Conservation (phyloP, 2,888 invertebrate species). For the Zele albiditarsus region DNA sequence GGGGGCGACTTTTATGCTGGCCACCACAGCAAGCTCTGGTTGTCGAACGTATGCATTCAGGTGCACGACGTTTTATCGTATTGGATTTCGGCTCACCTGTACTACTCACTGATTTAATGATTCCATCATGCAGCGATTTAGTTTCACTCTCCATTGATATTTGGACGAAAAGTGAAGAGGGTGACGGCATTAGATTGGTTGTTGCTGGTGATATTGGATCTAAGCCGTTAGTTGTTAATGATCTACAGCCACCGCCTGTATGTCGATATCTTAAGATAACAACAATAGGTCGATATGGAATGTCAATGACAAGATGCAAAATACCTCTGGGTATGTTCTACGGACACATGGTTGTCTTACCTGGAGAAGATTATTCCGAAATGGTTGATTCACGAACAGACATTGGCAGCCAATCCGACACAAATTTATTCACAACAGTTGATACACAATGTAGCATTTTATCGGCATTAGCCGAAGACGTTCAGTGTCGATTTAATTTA, state of each 20-base stretch:
- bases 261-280: slow-evolving; percentile 94
- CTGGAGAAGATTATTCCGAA: slow-evolving; percentile 74
- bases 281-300: slow-evolving; percentile 92
- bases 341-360: slow-evolving; percentile 88
- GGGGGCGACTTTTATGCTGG: slow-evolving; percentile 85
- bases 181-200: slow-evolving; percentile 88
- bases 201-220: slow-evolving; percentile 91
- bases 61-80: slow-evolving; percentile 92
- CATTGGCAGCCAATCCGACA: slow-evolving; percentile 61
- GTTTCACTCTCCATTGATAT: slow-evolving; percentile 92
- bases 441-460: slow-evolving; percentile 79
- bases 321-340: slow-evolving; percentile 95
- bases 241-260: slow-evolving; percentile 91
- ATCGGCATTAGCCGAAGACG: slow-evolving; percentile 84
- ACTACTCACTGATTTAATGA: slow-evolving; percentile 88
- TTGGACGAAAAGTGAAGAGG: slow-evolving; percentile 91
- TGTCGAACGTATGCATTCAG: slow-evolving; percentile 94
- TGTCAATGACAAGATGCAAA: slow-evolving; percentile 91
- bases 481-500: slow-evolving; percentile 83
- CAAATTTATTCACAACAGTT: slow-evolving; percentile 66
- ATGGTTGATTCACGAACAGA: slow-evolving; percentile 61
- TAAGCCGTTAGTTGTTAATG: slow-evolving; percentile 88
- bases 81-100: slow-evolving; percentile 92
- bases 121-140: slow-evolving; percentile 86
- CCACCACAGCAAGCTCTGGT: slow-evolving; percentile 90